These are phyloP conservation scores for Gastrophysa polygoni DNA, from an alignment of 2,888 invertebrate genomes.

Conservation along the genomic window DNA sequence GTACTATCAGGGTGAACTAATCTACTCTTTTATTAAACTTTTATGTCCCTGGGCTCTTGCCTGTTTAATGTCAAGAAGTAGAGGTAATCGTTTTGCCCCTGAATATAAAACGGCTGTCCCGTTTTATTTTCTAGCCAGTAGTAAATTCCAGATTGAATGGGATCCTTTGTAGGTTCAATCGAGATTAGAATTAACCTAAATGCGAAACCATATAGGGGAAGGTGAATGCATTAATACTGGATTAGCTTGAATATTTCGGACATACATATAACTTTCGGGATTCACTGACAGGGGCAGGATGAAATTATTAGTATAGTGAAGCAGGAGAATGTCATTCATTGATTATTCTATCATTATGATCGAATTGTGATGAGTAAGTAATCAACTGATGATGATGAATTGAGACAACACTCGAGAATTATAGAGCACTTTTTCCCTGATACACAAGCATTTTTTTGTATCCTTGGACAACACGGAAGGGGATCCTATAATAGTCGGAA, in stretches of 20 bases:
- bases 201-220: background rate
- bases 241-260: background rate
- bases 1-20: background rate
- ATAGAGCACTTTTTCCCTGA: too few relatives aligned
- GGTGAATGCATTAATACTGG: background rate
- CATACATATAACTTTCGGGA: background rate
- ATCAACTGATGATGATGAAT: too few relatives aligned
- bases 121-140: background rate
- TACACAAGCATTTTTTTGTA: too few relatives aligned
- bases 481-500: too few relatives aligned
- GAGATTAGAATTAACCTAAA: background rate
- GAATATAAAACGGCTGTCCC: background rate
- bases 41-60: background rate
- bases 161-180: background rate
- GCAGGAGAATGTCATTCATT: too few relatives aligned
- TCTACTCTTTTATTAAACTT: background rate
- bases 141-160: background rate
- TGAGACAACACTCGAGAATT: too few relatives aligned
- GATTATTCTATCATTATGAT: too few relatives aligned
- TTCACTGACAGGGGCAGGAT: too few relatives aligned
- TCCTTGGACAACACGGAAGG: too few relatives aligned
- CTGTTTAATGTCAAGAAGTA: background rate
- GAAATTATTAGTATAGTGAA: too few relatives aligned
- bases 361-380: too few relatives aligned
- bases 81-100: background rate